Percentiles rank a stretch among this genome's conserved stretches.
Conservation (phyloP, 2,888 invertebrate species). For the Scaptomyza caliginosa region DNA sequence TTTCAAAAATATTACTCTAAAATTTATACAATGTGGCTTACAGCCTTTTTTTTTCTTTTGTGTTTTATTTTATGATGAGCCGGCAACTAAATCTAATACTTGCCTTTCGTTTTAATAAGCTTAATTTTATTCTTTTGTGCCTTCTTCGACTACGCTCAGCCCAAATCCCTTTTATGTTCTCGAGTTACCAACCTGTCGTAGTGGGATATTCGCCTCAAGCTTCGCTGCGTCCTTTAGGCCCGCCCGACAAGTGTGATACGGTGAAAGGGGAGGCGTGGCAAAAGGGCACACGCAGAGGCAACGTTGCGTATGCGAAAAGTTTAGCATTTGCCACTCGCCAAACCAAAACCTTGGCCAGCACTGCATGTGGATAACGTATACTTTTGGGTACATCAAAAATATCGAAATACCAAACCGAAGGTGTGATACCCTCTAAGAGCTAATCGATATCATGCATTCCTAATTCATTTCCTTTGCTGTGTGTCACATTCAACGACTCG, state of each 20-base stretch:
- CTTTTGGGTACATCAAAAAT: slow-evolving; percentile 7
- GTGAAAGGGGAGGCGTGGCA: slow-evolving; percentile 1
- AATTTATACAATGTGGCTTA: neutral
- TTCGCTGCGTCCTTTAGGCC: slow-evolving; percentile 31
- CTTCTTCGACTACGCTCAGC: slow-evolving; percentile 11
- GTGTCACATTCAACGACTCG: neutral
- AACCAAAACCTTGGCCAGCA: slow-evolving; percentile 24
- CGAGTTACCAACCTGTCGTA: slow-evolving; percentile 60
- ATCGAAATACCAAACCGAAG: neutral
- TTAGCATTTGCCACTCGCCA: slow-evolving; percentile 60
- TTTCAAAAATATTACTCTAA: slow-evolving; percentile 17
- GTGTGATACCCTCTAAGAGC: neutral
- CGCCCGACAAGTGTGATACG: slow-evolving; percentile 35
- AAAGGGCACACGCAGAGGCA: slow-evolving; percentile 12
- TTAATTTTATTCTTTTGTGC: slow-evolving; percentile 55
- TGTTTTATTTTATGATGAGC: slow-evolving; percentile 12
- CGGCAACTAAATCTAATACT: slow-evolving; percentile 42
- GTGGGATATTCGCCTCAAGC: slow-evolving; percentile 50
- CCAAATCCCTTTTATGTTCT: slow-evolving; percentile 66
- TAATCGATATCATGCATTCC: no score
- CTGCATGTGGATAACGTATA: slow-evolving; percentile 37
- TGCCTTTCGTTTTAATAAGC: slow-evolving; percentile 55
- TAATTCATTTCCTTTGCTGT: no score
- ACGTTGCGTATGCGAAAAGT: slow-evolving; percentile 51
- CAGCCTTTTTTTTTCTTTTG: neutral